A percentile compares a stretch with the other conserved stretches of the same genome.
Conservation (phyloP, 2,113 vertebrate species). For the Orcinus orca region DNA sequence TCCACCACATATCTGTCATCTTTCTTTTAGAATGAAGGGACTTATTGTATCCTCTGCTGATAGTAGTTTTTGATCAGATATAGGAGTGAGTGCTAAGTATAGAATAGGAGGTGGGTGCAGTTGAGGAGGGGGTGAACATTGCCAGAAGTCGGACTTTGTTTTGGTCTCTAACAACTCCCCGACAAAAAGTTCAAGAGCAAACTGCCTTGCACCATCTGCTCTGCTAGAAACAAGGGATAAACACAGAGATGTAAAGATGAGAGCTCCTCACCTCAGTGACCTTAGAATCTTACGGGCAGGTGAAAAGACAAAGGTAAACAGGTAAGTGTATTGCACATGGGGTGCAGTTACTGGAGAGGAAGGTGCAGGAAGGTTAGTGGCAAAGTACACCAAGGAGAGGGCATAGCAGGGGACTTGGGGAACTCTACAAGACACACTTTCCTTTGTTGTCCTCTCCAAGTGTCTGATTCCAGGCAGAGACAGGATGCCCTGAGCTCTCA, state of each 20-base stretch:
- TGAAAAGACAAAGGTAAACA: background rate
- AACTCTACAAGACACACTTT: background rate
- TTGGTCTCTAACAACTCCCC: background rate
- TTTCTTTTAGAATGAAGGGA: background rate
- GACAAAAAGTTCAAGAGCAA: background rate
- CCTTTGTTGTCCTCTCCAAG: background rate
- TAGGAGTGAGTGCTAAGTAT: background rate
- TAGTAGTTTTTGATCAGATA: background rate
- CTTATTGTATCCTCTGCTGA: background rate
- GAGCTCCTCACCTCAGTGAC: background rate
- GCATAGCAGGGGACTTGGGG: rapidly evolving
- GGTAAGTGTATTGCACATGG: background rate
- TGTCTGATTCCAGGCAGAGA: background rate
- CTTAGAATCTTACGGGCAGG: background rate
- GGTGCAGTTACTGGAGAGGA: background rate
- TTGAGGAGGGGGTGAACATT: background rate
- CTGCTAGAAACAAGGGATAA: background rate
- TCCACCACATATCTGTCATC: background rate
- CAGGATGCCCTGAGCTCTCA: background rate
- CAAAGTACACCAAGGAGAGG: background rate
- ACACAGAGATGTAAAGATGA: background rate
- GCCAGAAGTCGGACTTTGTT: background rate
- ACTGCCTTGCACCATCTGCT: background rate
- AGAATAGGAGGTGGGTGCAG: background rate
- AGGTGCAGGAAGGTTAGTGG: background rate